Evolutionary conservation across 2,797 vertebrate genomes (phyloP), one percentile per base, ranked within the genome.

Genomic region (Crax fasciolata): DNA sequence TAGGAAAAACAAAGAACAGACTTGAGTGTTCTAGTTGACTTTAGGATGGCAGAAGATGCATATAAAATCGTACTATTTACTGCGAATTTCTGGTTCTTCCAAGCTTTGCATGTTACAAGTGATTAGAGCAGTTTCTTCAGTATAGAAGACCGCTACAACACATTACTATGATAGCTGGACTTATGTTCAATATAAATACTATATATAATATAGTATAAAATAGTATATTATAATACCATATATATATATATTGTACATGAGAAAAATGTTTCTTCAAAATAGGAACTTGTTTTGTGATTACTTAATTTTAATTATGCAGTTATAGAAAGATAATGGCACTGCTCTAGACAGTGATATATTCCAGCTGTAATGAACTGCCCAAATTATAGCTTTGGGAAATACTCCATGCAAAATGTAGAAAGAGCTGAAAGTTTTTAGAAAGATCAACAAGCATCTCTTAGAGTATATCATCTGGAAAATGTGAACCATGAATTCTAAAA

Each of bases 91-190:
- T 81, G 90, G 97, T 96, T 96, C 94, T 97, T 96, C 94, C 96
- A 92, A 97, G 96, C 97, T 97, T 98, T 98, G 98, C 98, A 98
- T 98, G 97, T 97, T 97, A 93, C 95, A 96, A 97, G 92, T 89
- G 93, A 95, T 96, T 97, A 97, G 88, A 95, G 85, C 97, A 97
- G 96, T 96, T 78, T 88, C 96, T 87, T 97, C 95, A 91, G 73
- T 92, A 91, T 92, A 97, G 95, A 97, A 97, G 93, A 85, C 83
- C 81, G 92, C 90, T 97, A 95, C 91, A 96, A 96, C 85, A 75
- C 95, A 96, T 96, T 88, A 94, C 96, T 94, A 93, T 96, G 96
- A 96, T 94, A 97, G 95, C 88, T 93, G 92, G 96, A 97, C 88
- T 92, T 94, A 80, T 46, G 94, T 78, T 94, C 68, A 85, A 96